A percentile compares a stretch with the other conserved stretches of the same genome.
Conservation (phyloP, 2,113 vertebrate species). For the Ctenomys sociabilis region DNA sequence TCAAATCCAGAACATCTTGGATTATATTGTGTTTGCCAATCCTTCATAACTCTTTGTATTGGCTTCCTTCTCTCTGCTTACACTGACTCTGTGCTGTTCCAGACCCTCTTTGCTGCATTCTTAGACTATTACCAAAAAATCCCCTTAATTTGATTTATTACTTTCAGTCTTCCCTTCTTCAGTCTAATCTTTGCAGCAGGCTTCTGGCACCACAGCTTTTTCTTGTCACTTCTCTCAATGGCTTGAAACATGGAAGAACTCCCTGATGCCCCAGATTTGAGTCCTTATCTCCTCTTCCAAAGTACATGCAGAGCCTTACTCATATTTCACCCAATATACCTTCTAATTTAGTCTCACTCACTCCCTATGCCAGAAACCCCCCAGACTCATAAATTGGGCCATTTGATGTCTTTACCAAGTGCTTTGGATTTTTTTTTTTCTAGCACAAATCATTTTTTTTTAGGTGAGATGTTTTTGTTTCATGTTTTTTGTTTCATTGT, state of each 20-base stretch:
- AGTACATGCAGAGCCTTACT: background rate
- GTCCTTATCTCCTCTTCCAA: background rate
- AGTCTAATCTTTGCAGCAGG: background rate
- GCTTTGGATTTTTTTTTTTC: background rate
- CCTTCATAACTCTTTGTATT: background rate
- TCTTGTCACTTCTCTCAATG: background rate
- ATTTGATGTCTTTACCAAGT: background rate
- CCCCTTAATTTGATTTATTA: background rate
- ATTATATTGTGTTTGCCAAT: background rate
- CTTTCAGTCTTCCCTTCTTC: background rate
- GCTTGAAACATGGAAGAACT: background rate
- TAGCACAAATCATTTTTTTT: background rate
- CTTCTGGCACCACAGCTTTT: conserved; percentile 4
- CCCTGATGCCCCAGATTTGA: background rate
- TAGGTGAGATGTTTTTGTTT: background rate
- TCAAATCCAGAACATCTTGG: background rate
- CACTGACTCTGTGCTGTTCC: background rate
- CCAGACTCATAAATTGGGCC: background rate
- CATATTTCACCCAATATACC: background rate
- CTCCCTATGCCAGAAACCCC: background rate
- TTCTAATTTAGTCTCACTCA: background rate
- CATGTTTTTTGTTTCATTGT: background rate
- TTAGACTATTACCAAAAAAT: background rate
- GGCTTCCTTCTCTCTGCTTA: background rate
- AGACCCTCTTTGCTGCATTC: background rate